A percentile compares a stretch with the other conserved stretches of the same genome.
Evolutionary conservation across 2,113 vertebrate species (phyloP).

Genomic region (Fregata magnificens): DNA sequence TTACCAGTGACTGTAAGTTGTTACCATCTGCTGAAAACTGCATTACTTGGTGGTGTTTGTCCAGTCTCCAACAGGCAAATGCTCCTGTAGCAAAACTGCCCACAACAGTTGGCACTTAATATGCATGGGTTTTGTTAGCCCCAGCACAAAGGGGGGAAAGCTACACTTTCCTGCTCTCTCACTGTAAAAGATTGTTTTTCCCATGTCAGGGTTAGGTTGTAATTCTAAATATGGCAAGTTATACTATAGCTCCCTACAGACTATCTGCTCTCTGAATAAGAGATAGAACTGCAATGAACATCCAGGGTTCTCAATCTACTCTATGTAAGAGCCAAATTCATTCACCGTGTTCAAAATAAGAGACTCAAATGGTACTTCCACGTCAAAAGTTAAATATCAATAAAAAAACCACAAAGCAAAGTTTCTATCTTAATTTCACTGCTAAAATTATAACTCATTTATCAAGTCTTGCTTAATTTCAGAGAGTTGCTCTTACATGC

Average conservation of each 20-base stretch:
- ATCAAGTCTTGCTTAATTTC: background rate
- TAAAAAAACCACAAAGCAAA: background rate
- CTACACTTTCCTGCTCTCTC: background rate
- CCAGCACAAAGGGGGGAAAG: background rate
- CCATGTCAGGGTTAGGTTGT: background rate
- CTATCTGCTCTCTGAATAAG: background rate
- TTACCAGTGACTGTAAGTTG: background rate
- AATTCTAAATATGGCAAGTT: background rate
- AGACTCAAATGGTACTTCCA: background rate
- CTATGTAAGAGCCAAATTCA: background rate
- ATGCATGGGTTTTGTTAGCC: background rate
- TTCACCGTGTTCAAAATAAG: background rate
- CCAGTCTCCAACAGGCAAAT: background rate
- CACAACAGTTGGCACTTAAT: background rate
- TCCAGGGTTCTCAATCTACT: background rate
- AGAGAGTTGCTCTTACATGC: background rate
- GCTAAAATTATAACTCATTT: background rate
- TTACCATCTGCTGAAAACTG: background rate
- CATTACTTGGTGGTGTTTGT: rapidly evolving
- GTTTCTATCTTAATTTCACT: background rate
- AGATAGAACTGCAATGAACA: background rate
- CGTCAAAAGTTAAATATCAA: background rate
- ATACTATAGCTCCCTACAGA: background rate
- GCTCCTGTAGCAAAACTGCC: background rate
- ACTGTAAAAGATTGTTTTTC: background rate